phyloP scores from a whole-genome alignment of 2,888 invertebrate genomes.

The Emesis russula region DNA sequence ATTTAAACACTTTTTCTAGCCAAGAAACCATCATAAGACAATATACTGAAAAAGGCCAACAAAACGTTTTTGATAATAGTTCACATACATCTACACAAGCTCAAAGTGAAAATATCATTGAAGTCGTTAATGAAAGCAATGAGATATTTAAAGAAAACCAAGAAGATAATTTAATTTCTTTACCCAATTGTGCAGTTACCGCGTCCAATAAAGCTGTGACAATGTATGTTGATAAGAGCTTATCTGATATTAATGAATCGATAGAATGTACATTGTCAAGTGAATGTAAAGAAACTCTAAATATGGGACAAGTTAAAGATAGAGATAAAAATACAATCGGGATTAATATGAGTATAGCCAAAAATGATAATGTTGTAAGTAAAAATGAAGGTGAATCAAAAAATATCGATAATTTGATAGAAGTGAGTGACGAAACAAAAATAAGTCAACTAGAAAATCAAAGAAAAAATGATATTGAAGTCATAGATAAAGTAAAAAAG shows the following conservation, averaged over 20 bases:
- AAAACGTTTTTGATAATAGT: not conserved
- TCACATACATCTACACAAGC: not conserved
- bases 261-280: not conserved
- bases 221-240: not conserved
- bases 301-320: not conserved
- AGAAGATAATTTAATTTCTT: not conserved
- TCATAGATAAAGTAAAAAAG: not conserved
- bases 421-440: too few relatives aligned
- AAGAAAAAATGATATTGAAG: not conserved
- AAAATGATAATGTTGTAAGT: not conserved
- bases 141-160: not conserved
- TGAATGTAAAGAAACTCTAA: not conserved
- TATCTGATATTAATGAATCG: not conserved
- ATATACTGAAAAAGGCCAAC: too few relatives aligned
- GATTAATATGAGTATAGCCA: not conserved
- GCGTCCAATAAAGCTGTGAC: not conserved
- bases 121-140: not conserved
- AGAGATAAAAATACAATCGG: not conserved
- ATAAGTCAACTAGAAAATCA: too few relatives aligned
- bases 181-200: too few relatives aligned
- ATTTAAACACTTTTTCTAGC: too few relatives aligned
- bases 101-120: not conserved
- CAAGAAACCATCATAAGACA: too few relatives aligned
- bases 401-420: too few relatives aligned
- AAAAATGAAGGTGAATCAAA: too few relatives aligned